These are phyloP conservation scores for Trachelipus rathkii DNA, from an alignment of 1,140 invertebrate species.

Conservation along the genomic window DNA sequence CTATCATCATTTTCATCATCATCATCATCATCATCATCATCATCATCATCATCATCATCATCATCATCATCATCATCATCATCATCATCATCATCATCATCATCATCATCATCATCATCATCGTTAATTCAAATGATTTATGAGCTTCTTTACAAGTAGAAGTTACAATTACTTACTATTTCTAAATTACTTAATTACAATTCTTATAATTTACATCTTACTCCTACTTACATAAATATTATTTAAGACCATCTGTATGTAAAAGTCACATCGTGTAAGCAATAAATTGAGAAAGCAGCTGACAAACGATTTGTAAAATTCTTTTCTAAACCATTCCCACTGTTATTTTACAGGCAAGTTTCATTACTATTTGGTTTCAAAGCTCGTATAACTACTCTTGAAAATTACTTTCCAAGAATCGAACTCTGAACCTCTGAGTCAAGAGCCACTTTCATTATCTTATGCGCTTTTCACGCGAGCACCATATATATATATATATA, in stretches of 20 bases:
- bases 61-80: constrained; percentile 11
- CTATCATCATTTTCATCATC: no score
- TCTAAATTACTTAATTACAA: not conserved
- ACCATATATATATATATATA: no score
- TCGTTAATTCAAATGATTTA: not conserved
- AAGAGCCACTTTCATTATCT: no score
- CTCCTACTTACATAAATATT: not conserved
- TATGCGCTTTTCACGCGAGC: no score
- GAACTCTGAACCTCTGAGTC: no score
- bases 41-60: constrained; percentile 11
- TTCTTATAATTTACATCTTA: not conserved
- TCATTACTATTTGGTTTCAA: no score
- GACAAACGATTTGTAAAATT: no score
- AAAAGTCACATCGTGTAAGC: not conserved
- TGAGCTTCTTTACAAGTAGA: not conserved
- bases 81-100: constrained; percentile 10
- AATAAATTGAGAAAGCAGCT: no score
- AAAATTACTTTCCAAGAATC: no score
- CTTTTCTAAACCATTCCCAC: no score
- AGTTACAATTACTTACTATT: not conserved
- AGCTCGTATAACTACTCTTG: no score
- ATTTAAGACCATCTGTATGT: not conserved
- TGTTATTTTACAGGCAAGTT: no score
- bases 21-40: constrained; percentile 11
- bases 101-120: constrained; percentile 11